These are phyloP conservation scores for Notoglanidium macrostoma DNA, from an alignment of 2,797 vertebrate species.

Conservation along the genomic window DNA sequence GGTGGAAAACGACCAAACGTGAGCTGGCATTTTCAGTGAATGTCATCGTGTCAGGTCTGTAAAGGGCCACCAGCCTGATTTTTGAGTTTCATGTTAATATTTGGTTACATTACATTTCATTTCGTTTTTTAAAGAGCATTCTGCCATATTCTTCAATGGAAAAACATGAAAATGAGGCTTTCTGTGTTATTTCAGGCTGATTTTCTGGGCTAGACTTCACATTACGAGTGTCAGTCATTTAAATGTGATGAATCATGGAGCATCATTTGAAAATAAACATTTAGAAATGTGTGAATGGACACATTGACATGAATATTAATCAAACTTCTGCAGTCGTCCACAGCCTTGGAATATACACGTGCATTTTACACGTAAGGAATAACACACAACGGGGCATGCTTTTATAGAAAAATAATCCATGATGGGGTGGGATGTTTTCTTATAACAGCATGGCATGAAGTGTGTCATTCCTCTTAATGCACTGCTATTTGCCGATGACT, in stretches of 20 bases:
- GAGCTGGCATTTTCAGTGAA: conserved; percentile 47
- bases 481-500: background rate
- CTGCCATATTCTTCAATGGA: background rate
- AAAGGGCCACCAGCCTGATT: conserved; percentile 9
- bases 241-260: background rate
- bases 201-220: conserved; percentile 1
- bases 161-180: background rate
- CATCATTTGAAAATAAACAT: background rate
- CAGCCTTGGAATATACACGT: background rate
- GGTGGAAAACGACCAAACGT: conserved; percentile 38
- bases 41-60: conserved; percentile 14
- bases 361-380: background rate
- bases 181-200: background rate
- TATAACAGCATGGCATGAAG: background rate
- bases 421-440: background rate
- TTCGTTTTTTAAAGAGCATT: background rate
- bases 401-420: background rate
- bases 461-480: background rate
- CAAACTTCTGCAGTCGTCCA: background rate
- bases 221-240: background rate
- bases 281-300: background rate
- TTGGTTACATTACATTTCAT: background rate
- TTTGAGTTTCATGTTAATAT: background rate
- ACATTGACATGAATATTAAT: background rate
- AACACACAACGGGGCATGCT: background rate